Evolutionary conservation across 1,140 invertebrate genomes (phyloP), one percentile per base, ranked within the genome.

Genomic region (Zaprionus davidi): DNA sequence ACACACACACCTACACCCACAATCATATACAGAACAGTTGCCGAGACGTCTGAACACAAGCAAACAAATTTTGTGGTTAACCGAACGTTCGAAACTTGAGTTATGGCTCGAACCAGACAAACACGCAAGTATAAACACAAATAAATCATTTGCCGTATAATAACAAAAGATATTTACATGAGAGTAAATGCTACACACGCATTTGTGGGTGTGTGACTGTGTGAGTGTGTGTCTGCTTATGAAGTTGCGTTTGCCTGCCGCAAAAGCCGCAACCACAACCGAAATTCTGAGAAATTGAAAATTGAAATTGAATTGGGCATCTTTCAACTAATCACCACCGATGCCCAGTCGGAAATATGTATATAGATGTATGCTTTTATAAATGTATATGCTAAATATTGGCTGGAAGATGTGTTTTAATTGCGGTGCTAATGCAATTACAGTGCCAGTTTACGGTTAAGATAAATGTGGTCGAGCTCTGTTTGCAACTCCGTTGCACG

Each of bases 341-440:
- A 56, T 58, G 46, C 11, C 9, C 46, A 24, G 20, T 51, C 20
- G 20, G 5, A 24, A 12, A 44, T 17, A 17, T 2, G 2, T 44
- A 1, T 44, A 17, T n/a, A 7, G n/a, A 41, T n/a, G 2, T 41
- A 44, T 17, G n/a, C n/a, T 24, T 51, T 41, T n/a, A 41, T 13
- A 41, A 15, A n/a, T 41, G 15, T 34, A 11, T 34, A 41, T 41
- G 13, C 13, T 13, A 3, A 13, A 31, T 31, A 58, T 55, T 62
- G 57, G 24, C 41, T 26, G n/a, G 15, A 57, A 44, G 59, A 36
- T 75, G 65, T 58, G 72, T 62, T 64, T 76, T 79, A 76, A 79
- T 79, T 76, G 77, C 68, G 57, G 68, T 76, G 44, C 58, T 72
- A 76, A 76, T 76, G 73, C 77, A 76, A 71, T 76, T 72, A 64